Evolutionary conservation across 2,888 invertebrate species (phyloP).

Genomic region (Spatulosminthurus flaviceps): DNA sequence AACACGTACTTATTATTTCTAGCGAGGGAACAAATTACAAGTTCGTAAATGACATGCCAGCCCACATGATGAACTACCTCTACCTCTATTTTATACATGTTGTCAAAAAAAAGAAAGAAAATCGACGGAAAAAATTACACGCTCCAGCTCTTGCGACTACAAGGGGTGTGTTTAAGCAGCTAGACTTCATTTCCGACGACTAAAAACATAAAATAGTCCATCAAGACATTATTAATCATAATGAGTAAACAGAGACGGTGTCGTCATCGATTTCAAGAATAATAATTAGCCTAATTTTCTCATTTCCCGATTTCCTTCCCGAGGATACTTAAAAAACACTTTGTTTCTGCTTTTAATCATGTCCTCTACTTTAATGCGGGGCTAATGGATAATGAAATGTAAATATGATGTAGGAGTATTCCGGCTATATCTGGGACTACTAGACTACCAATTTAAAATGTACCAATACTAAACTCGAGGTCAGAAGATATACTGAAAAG

Average conservation of each 20-base stretch:
- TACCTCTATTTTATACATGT: not conserved
- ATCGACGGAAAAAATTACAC: not conserved
- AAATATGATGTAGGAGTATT: too few relatives aligned
- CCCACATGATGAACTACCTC: slow-evolving; percentile 25
- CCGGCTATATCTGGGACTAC: too few relatives aligned
- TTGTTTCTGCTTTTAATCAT: too few relatives aligned
- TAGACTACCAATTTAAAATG: too few relatives aligned
- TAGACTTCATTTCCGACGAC: not conserved
- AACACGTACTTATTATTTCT: slow-evolving; percentile 16
- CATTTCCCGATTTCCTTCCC: not conserved
- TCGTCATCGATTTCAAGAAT: not conserved
- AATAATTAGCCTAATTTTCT: slow-evolving; percentile 13
- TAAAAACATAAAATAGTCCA: not conserved
- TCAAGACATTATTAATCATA: slow-evolving; percentile 27
- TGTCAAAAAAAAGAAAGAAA: not conserved
- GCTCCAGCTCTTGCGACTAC: not conserved
- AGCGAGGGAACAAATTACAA: slow-evolving; percentile 25
- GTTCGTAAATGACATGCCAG: slow-evolving; percentile 30
- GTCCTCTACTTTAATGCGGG: too few relatives aligned
- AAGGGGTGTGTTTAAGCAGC: not conserved
- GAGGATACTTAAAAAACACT: not conserved
- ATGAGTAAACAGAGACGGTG: not conserved
- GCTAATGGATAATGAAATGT: too few relatives aligned
- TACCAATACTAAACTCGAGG: too few relatives aligned
- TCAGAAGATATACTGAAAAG: too few relatives aligned